Evolutionary conservation across 2,888 invertebrate species (phyloP), one percentile per base, ranked within the genome.

Genomic region (Meghimatium bilineatum): DNA sequence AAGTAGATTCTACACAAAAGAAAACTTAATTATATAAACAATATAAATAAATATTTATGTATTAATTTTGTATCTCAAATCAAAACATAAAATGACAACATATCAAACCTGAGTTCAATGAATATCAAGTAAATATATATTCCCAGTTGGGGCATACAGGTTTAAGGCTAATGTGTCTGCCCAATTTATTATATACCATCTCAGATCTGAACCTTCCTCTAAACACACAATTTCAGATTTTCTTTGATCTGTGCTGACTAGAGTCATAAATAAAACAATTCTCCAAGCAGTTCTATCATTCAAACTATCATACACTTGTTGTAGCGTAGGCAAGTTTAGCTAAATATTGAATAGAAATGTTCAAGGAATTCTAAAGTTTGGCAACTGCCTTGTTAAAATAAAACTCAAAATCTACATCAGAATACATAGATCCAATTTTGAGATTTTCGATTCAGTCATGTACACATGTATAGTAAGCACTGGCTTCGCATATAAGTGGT

Each of bases 41-140:
- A 20, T 20, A 67, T 36, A 8, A 10, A n/a, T 1, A 67, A 20
- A 8, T 34, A 20, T 67, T 34, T 32, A 67, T 67, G 67, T 67
- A 34, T 23, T 67, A n/a, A n/a, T 34, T 29, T 10, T 17, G n/a
- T 63, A n/a, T 63, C 63, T 63, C 5, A 63, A n/a, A 63, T 49
- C 72, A 72, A 10, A 72, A 72, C 12, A 44, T 44, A 6, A 72
- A 72, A 72, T 72, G 49, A 72, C 72, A 72, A 44, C 26, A 72
- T 29, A 72, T 29, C 17, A n/a, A 72, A 72, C 72, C 72, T 72
- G 72, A 72, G 72, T 72, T 72, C 12, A 36, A 72, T 5, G 44
- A 72, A 72, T 72, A 72, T 72, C 72, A 49, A 49, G n/a, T 2
- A 72, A 44, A 44, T n/a, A n/a, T 44, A 72, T 12, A 12, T 44